Percentiles rank a stretch among this genome's conserved stretches.
Evolutionary conservation across 2,797 vertebrate species (phyloP).

Genomic region (Remorina albescens): DNA sequence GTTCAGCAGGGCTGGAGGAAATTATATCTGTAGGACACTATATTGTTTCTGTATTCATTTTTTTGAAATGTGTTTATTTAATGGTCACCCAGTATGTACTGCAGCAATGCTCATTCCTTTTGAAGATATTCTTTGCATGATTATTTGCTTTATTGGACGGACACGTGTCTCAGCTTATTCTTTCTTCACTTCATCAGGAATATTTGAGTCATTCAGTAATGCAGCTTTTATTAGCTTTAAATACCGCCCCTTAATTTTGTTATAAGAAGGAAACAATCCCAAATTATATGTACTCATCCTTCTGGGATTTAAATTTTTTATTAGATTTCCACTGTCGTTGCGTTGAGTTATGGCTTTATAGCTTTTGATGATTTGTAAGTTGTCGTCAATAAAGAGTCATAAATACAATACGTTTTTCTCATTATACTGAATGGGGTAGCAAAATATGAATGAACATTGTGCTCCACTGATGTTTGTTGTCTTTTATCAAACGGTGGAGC

Average conservation of each 20-base stretch:
- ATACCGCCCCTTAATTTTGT: not conserved
- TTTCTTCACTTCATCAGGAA: no score
- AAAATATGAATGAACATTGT: not conserved
- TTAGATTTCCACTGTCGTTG: not conserved
- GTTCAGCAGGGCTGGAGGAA: conserved; percentile 11
- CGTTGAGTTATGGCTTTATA: not conserved
- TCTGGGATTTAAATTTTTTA: not conserved
- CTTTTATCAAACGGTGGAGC: conserved; percentile 19
- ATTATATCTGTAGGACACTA: conserved; percentile 2
- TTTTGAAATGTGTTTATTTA: conserved; percentile 23
- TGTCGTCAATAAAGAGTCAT: not conserved
- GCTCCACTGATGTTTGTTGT: not conserved
- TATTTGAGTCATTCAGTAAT: conserved; percentile 14
- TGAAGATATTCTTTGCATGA: not conserved
- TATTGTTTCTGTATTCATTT: not conserved
- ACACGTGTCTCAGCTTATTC: not conserved
- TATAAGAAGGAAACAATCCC: not conserved
- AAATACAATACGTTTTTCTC: not conserved
- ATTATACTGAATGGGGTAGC: not conserved
- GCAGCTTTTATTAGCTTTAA: conserved; percentile 14
- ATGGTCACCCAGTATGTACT: not conserved
- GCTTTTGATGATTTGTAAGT: conserved; percentile 6
- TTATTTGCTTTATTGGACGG: not conserved
- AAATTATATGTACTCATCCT: rapidly evolving
- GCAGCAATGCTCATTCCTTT: not conserved